Evolutionary conservation across 2,113 vertebrate genomes (phyloP), one percentile per base, ranked within the genome.

Genomic region (Rafetus swinhoei): DNA sequence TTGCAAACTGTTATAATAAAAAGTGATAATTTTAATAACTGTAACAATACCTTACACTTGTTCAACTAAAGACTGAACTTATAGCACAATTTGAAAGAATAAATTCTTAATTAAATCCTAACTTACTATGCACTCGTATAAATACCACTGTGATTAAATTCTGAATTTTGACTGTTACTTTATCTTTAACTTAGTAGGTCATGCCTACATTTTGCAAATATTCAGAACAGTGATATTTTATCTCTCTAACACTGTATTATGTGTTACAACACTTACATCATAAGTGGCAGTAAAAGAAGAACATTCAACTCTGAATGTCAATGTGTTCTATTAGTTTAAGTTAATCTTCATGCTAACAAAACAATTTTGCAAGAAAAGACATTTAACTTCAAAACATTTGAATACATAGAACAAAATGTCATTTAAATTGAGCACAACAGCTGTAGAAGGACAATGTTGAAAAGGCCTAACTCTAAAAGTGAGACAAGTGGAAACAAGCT

Each of bases 381-480:
- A 59, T 25, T 59, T 25, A 59, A 59, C 4, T 25, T 25, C 6
- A 13, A 86, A 91, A 82, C 6, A 88, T 56, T 14, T 9, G 32
- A 69, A 69, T 15, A 69, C 32, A 57, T 13, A 74, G 72, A 29
- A 65, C 14, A 74, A 74, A 12, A 74, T 74, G 72, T 6, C 45
- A 14, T 77, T 50, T 25, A 77, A 21, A 77, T 7, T 77, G 74
- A 77, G 54, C 3, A 79, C 27, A 84, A 79, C 0, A 86, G 81
- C 60, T 91, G 65, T 11, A 55, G 15, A 72, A 56, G n/a, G 7
- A 80, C 1, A 24, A 50, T 3, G 9, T 35, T 2, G 76, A 89
- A 85, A 89, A 45, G 13, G 81, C 2, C 19, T 50, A 77, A 87
- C 16, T 87, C 65, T 19, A 90, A 84, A 94, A n/a, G 25, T 35